A percentile compares a stretch with the other conserved stretches of the same genome.
These are phyloP conservation scores for Astropecten irregularis DNA, from an alignment of 53 echinoderm and acorn worm genomes.

Conservation along the genomic window DNA sequence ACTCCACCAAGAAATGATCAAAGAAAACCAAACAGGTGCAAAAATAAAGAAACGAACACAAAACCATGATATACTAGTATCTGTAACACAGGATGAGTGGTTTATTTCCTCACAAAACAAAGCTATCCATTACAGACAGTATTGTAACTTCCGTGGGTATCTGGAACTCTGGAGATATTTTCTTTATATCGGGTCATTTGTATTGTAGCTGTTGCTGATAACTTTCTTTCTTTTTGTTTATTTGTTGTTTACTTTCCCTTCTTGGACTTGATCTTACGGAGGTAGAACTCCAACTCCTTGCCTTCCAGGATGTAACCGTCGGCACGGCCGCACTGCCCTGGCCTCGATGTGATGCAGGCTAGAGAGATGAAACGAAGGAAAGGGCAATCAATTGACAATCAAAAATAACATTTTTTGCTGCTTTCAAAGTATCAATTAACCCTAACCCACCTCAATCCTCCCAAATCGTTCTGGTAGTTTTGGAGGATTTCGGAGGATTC, in stretches of 20 bases:
- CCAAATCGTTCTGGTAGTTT: too few species aligned
- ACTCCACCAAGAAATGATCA: too few species aligned
- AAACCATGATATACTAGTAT: too few species aligned
- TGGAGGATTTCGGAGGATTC: too few species aligned
- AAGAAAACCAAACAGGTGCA: too few species aligned
- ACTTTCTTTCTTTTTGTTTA: not conserved
- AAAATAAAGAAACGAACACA: too few species aligned
- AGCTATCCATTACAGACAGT: not conserved
- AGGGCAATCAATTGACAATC: too few species aligned
- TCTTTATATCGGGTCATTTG: not conserved
- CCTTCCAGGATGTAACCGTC: slow-evolving; percentile 99
- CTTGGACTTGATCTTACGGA: slow-evolving; percentile 97
- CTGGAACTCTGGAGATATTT: not conserved
- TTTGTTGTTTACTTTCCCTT: slow-evolving; percentile 90
- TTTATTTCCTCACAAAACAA: slow-evolving; percentile 20
- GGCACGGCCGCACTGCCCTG: slow-evolving; percentile 92
- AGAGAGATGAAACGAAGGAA: not conserved
- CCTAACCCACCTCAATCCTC: too few species aligned
- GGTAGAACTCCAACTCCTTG: slow-evolving; percentile 97
- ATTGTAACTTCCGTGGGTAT: not conserved
- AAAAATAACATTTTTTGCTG: too few species aligned
- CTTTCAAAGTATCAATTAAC: too few species aligned
- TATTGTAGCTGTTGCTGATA: not conserved
- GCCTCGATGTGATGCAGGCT: slow-evolving; percentile 93
- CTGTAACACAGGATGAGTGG: too few species aligned